These are phyloP conservation scores for Celastrina argiolus DNA, from an alignment of 2,888 invertebrate species.

Conservation along the genomic window DNA sequence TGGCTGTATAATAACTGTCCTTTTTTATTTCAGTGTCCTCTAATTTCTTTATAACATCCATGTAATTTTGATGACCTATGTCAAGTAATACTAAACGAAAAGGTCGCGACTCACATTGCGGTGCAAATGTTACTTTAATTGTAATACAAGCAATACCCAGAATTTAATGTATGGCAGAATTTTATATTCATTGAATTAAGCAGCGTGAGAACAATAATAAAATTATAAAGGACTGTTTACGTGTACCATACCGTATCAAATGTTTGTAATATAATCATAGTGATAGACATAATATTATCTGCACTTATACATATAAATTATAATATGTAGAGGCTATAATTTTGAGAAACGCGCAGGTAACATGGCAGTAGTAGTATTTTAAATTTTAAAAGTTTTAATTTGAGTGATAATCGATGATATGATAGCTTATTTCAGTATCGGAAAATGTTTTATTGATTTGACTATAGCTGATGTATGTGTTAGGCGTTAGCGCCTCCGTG, in stretches of 20 bases:
- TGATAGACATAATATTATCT: slow-evolving; percentile 3
- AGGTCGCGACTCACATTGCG: slow-evolving; percentile 1
- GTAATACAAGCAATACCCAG: slow-evolving; percentile 2
- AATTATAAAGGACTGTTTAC: slow-evolving; percentile 15
- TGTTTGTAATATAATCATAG: slow-evolving; percentile 15
- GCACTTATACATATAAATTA: neutral
- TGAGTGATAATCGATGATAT: too few relatives aligned
- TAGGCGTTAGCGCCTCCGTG: too few relatives aligned
- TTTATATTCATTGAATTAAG: slow-evolving; percentile 9
- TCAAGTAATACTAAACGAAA: neutral
- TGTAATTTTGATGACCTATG: neutral
- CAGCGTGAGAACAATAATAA: slow-evolving; percentile 16
- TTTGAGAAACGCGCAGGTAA: neutral
- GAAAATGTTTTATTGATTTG: too few relatives aligned
- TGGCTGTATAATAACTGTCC: too few relatives aligned
- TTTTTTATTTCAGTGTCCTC: neutral
- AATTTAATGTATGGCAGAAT: slow-evolving; percentile 10
- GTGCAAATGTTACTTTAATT: neutral
- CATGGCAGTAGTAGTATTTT: too few relatives aligned
- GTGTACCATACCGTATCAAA: slow-evolving; percentile 5
- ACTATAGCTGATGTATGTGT: too few relatives aligned
- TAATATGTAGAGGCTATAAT: neutral
- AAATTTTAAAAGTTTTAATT: too few relatives aligned
- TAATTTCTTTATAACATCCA: neutral
- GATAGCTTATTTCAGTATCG: too few relatives aligned